These are phyloP conservation scores for Mechanitis messenoides DNA, from an alignment of 2,888 invertebrate species.

Conservation along the genomic window DNA sequence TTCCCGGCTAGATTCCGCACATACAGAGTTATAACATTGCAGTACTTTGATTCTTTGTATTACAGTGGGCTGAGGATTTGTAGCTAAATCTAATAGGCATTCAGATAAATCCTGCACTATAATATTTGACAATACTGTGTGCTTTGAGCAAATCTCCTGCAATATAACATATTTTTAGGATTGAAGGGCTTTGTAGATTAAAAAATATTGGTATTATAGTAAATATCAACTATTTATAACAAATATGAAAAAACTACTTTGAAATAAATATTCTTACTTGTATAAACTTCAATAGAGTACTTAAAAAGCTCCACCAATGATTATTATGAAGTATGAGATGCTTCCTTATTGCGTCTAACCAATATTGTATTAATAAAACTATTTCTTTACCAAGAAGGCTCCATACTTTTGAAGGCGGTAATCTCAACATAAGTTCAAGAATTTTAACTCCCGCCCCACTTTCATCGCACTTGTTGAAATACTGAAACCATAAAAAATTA, in stretches of 20 bases:
- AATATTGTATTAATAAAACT: conserved; percentile 48
- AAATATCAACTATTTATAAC: neutral
- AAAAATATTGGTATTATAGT: neutral
- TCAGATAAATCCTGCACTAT: conserved; percentile 48
- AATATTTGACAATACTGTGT: conserved; percentile 39
- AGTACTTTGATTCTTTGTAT: conserved; percentile 47
- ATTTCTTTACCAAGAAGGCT: conserved; percentile 49
- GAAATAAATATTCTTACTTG: conserved; percentile 37
- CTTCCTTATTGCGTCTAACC: conserved; percentile 54
- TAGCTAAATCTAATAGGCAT: conserved; percentile 48
- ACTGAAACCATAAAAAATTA: conserved; percentile 40
- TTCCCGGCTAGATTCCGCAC: conserved; percentile 46
- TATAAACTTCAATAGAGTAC: conserved; percentile 45
- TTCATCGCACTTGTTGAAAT: conserved; percentile 51
- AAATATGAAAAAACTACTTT: conserved; percentile 5
- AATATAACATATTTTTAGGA: conserved; percentile 10
- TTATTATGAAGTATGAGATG: conserved; percentile 45
- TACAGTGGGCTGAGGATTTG: conserved; percentile 36
- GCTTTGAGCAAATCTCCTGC: conserved; percentile 48
- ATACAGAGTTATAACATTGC: conserved; percentile 47
- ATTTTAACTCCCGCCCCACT: conserved; percentile 52
- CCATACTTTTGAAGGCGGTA: conserved; percentile 55
- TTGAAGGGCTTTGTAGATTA: too few relatives aligned
- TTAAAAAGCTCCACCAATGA: conserved; percentile 58
- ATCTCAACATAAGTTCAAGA: conserved; percentile 43